Base-by-base conservation (phyloP, 2,113 vertebrate species). In the Notiomystis cincta region DNA sequence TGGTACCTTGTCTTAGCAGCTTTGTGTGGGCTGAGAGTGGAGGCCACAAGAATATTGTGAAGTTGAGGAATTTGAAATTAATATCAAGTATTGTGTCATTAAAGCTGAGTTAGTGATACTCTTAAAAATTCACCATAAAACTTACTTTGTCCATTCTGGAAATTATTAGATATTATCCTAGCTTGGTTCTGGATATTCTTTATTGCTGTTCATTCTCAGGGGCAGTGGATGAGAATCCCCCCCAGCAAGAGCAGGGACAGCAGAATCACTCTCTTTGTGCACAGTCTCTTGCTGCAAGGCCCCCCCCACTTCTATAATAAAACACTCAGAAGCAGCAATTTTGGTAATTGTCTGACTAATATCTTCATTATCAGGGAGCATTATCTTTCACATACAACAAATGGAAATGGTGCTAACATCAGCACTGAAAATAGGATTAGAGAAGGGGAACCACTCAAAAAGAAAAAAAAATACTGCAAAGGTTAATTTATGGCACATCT, bases 121-220 rank as follows among this genome's bases (percentile, higher is more conserved):
- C 28, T 85, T 70, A 28, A 85, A 69, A 86, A 77, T 71, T 83
- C 2, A 3, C 60, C 23, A 38, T 91, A 89, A 83, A 90, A 85
- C 48, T 85, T 87, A 42, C 77, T 89, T 89, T 94, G 77, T 91
- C 75, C 40, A 5, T 28, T 65, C 65, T 94, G 91, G 94, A 96
- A 97, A 91, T 94, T 91, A 95, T 89, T 85, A 89, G 95, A 87
- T 94, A 79, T 57, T 72, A 96, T 96, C 81, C 44, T 84, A 0
- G 35, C 69, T 72, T 45, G 7, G n/a, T 57, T 87, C 31, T 58
- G 77, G 65, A 50, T 86, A 72, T 60, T 82, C 50, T 93, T 82
- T 85, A 94, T 79, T 87, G 87, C 50, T 87, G 40, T 57, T 71
- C 33, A n/a, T 82, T 79, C 24, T 67, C 61, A 40, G 35, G 80